Conservation (phyloP, 2,113 vertebrate species). For the Pomatostomus ruficeps region DNA sequence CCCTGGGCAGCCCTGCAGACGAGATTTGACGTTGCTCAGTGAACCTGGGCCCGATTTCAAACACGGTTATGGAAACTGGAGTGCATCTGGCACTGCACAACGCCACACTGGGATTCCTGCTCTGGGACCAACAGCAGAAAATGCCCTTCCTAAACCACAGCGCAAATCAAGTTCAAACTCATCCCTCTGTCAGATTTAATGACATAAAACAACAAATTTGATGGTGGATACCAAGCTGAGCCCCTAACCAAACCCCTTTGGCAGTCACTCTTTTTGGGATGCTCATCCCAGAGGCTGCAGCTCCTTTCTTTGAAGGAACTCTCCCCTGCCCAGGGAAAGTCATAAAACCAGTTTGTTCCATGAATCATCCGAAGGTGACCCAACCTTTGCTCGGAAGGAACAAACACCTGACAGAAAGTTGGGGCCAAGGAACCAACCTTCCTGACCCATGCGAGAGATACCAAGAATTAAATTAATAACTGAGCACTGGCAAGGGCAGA, state of each 20-base stretch:
- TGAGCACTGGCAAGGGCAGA: background rate
- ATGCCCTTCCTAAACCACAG: background rate
- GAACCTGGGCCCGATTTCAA: background rate
- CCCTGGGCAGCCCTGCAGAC: background rate
- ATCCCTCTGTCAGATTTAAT: background rate
- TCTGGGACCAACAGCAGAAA: background rate
- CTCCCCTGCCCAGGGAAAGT: background rate
- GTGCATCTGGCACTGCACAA: background rate
- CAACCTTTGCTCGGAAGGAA: constrained; percentile 31
- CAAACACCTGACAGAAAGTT: background rate
- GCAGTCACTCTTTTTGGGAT: background rate
- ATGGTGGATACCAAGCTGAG: background rate
- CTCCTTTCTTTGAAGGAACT: background rate
- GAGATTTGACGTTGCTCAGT: background rate
- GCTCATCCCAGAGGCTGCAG: background rate
- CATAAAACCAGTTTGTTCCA: constrained; percentile 12
- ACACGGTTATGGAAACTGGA: background rate
- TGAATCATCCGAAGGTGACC: background rate
- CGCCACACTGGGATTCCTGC: background rate
- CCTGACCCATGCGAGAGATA: background rate
- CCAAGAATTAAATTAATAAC: background rate
- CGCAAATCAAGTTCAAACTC: background rate
- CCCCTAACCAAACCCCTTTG: background rate
- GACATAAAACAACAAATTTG: background rate
- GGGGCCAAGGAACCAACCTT: background rate